Base-by-base conservation (phyloP, 2,113 vertebrate genomes). In the Corythoichthys intestinalis region DNA sequence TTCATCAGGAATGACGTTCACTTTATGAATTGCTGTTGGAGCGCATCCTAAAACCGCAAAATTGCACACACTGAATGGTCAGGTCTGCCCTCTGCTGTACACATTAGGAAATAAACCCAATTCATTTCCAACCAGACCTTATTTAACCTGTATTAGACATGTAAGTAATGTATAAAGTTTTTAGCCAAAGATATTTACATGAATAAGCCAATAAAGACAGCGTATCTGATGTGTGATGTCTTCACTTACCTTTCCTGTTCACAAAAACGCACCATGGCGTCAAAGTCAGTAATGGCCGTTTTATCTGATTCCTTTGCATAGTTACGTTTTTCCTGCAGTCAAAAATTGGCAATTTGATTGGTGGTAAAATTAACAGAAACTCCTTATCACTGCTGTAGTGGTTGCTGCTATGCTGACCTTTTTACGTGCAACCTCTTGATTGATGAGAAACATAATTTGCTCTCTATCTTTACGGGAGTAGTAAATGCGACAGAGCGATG, bases 391-490 rank as follows among this genome's bases (percentile, higher is more conserved):
- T 47, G 46, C n/a, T 15, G 1, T 13, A 17, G 7, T 20, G 4
- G 38, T 11, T 9, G 34, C 15, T 34, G 53, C 2, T 3, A 14
- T 28, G 14, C 81, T 41, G 17, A 96, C 97, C 94, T 95, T 93
- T 76, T 89, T 92, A 67, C 88, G 92, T 3, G 78, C 52, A 1
- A 97, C 73, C 77, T 99, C 97, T 83, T 98, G 93, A 54, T 88
- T 91, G 77, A 99, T 95, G 74, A 99, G 91, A 83, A 97, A 99
- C 86, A 83, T 89, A 37, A 99, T 85, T 81, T 96, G 95, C 64
- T 96, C 93, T 69, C 92, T 87, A 71, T 99, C 97, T 49, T 66
- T 92, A 14, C 91, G 90, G 0, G 96, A 96, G 86, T 99, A 99
- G 80, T 99, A 99, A 0, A 94, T 93, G 34, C 97, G 94, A 77